Evolutionary conservation across 2,888 invertebrate genomes (phyloP).

Genomic region (Hydrotaea diabolus): DNA sequence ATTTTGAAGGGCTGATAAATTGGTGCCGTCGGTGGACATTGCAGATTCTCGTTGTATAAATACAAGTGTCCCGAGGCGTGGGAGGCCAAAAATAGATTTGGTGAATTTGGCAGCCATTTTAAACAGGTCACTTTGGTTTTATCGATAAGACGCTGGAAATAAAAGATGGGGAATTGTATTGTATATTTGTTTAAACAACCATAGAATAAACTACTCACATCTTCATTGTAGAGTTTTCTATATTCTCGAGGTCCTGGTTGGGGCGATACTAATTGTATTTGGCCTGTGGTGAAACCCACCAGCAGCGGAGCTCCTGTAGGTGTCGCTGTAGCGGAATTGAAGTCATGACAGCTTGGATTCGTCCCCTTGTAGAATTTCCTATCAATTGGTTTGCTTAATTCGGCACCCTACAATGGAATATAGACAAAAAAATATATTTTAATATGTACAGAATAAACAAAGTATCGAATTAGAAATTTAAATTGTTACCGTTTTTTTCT

Average conservation of each 20-base stretch:
- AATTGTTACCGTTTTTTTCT: slow-evolving; percentile 14
- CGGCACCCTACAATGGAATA: slow-evolving; percentile 88
- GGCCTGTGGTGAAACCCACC: slow-evolving; percentile 99
- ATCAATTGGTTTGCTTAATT: slow-evolving; percentile 97
- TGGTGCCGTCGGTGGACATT: slow-evolving; percentile 94
- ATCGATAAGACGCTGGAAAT: slow-evolving; percentile 80
- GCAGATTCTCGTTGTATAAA: slow-evolving; percentile 97
- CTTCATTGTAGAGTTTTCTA: slow-evolving; percentile 98
- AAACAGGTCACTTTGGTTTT: slow-evolving; percentile 91
- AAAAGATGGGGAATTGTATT: not conserved
- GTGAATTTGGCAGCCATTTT: slow-evolving; percentile 97
- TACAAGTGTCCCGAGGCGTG: slow-evolving; percentile 98
- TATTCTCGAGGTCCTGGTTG: slow-evolving; percentile 98
- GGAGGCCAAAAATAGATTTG: slow-evolving; percentile 95
- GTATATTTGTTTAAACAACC: not conserved
- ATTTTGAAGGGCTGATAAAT: slow-evolving; percentile 97
- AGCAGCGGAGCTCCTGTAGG: slow-evolving; percentile 93
- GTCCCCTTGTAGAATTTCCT: slow-evolving; percentile 99
- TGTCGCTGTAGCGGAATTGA: slow-evolving; percentile 92
- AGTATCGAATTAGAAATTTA: not conserved
- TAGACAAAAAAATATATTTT: not conserved
- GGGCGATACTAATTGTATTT: slow-evolving; percentile 98
- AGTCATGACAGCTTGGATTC: slow-evolving; percentile 99
- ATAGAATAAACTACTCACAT: slow-evolving; percentile 83
- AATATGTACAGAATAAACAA: not conserved